A percentile compares a stretch with the other conserved stretches of the same genome.
phyloP scores from a whole-genome alignment of 2,797 vertebrate genomes.

The Toxotes lorentzi region DNA sequence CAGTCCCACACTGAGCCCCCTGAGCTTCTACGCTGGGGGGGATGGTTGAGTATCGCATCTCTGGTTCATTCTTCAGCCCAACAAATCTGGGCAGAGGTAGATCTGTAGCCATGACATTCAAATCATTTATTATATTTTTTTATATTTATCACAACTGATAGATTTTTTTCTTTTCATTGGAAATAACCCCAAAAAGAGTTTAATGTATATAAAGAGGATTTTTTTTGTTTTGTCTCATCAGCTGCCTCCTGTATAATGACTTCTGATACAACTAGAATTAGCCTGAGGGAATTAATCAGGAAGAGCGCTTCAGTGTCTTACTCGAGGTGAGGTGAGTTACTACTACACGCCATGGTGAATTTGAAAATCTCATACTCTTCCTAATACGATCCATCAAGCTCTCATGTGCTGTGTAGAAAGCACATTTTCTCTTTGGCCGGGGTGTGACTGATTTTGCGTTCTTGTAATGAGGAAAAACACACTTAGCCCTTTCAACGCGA shows the following conservation, averaged over 20 bases:
- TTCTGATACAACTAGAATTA: slow-evolving; percentile 25
- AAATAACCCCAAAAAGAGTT: neutral
- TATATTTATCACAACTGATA: neutral
- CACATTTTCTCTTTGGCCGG: slow-evolving; percentile 33
- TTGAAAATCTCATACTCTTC: slow-evolving; percentile 11
- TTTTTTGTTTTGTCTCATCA: neutral
- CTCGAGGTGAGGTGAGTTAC: slow-evolving; percentile 26
- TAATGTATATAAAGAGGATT: neutral
- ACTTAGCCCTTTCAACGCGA: slow-evolving; percentile 70
- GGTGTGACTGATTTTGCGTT: slow-evolving; percentile 48
- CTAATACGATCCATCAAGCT: slow-evolving; percentile 30
- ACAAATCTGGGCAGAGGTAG: slow-evolving; percentile 92
- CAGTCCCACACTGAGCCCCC: slow-evolving; percentile 78
- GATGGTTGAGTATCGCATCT: slow-evolving; percentile 82
- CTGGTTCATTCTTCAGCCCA: slow-evolving; percentile 88
- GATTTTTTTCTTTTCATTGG: neutral
- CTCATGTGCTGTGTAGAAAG: slow-evolving; percentile 22
- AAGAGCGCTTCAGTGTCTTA: slow-evolving; percentile 27
- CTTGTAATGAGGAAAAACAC: slow-evolving; percentile 68
- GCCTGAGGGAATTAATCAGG: slow-evolving; percentile 32
- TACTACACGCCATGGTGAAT: neutral
- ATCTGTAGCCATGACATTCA: slow-evolving; percentile 78
- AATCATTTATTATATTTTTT: neutral
- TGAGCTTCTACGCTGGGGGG: slow-evolving; percentile 78
- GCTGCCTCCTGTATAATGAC: slow-evolving; percentile 11